Percentiles rank a stretch among this genome's conserved stretches.
These are phyloP conservation scores for Pristis pectinata DNA, from an alignment of 2,797 vertebrate species.

Conservation along the genomic window DNA sequence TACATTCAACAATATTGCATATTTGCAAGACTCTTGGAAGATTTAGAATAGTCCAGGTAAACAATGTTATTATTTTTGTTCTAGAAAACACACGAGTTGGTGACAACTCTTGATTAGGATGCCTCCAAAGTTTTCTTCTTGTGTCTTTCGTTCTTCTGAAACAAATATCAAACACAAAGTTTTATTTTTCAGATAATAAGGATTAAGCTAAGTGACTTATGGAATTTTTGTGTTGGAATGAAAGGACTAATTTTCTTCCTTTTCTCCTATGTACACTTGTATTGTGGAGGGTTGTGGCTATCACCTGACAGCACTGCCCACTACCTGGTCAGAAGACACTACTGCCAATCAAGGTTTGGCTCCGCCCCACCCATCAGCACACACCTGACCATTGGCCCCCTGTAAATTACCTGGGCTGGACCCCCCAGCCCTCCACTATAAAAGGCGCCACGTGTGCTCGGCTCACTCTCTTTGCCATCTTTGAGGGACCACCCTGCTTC, in stretches of 20 bases:
- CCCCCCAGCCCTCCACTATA: too few species aligned
- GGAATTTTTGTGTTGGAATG: neutral
- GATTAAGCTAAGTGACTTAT: neutral
- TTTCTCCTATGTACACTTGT: too few species aligned
- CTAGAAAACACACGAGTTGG: neutral
- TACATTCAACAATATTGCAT: constrained; percentile 4
- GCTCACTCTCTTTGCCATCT: too few species aligned
- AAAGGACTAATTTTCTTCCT: neutral
- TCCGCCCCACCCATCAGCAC: too few species aligned
- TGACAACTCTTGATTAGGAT: neutral
- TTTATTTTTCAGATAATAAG: neutral
- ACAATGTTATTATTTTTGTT: constrained; percentile 5
- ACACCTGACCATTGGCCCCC: too few species aligned
- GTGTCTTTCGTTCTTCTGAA: neutral
- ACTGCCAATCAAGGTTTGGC: too few species aligned
- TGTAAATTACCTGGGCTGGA: too few species aligned
- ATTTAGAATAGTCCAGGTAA: neutral
- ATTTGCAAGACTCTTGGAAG: neutral
- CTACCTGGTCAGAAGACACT: too few species aligned
- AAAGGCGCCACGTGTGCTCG: too few species aligned
- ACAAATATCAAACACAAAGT: neutral
- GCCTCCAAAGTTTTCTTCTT: neutral
- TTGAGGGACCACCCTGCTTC: too few species aligned
- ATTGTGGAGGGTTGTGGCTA: too few species aligned
- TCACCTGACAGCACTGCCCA: too few species aligned